A percentile compares a stretch with the other conserved stretches of the same genome.
Evolutionary conservation across 2,888 invertebrate species (phyloP).

Genomic region (Corythucha ciliata): DNA sequence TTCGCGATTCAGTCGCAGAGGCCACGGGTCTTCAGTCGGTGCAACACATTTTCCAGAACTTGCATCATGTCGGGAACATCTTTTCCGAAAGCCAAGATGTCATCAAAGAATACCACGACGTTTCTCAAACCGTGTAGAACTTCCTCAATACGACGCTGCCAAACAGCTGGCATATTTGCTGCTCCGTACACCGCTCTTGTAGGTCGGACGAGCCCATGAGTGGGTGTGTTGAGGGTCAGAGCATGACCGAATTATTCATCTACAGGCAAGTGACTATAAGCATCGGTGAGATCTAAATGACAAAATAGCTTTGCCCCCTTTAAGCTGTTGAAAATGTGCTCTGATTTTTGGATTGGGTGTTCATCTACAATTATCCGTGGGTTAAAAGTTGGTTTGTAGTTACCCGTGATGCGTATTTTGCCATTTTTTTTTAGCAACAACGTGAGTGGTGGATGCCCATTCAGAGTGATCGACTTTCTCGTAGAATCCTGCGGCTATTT

Average conservation of each 20-base stretch:
- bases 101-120: too few species aligned
- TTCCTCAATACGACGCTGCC: slow-evolving; percentile 26
- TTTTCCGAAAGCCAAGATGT: too few species aligned
- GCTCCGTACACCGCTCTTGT: slow-evolving; percentile 17
- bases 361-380: slow-evolving; percentile 19
- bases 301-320: too few species aligned
- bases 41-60: too few species aligned
- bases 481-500: slow-evolving; percentile 30
- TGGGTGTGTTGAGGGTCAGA: slow-evolving; percentile 25
- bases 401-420: slow-evolving; percentile 28
- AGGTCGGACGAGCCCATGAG: slow-evolving; percentile 24
- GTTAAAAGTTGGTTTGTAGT: slow-evolving; percentile 32
- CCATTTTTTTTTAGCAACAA: slow-evolving; percentile 31
- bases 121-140: neutral
- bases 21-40: too few species aligned
- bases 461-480: slow-evolving; percentile 27
- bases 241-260: slow-evolving; percentile 21
- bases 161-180: slow-evolving; percentile 31
- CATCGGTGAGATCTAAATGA: slow-evolving; percentile 12
- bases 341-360: slow-evolving; percentile 16
- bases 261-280: slow-evolving; percentile 11
- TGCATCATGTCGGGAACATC: too few species aligned
- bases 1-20: slow-evolving; percentile 1
- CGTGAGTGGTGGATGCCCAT: slow-evolving; percentile 33
- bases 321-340: slow-evolving; percentile 9